phyloP scores from a whole-genome alignment of 1,140 invertebrate species.

The Brachionus manjavacas region DNA sequence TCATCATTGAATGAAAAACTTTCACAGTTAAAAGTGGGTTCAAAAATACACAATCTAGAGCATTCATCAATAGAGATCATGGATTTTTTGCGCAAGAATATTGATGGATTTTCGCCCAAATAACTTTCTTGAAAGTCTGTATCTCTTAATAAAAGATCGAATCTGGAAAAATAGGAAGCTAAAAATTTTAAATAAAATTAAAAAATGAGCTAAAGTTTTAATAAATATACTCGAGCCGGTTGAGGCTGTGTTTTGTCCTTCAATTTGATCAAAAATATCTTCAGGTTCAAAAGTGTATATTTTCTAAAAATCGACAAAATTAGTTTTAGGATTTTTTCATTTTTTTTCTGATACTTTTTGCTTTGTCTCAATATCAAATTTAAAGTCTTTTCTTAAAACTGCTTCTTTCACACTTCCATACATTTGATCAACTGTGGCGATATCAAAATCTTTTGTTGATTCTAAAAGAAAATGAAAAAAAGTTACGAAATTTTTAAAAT shows the following conservation, averaged over 20 bases:
- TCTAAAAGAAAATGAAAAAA: background rate
- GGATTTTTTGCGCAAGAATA: background rate
- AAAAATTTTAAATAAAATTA: background rate
- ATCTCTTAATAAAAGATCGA: background rate
- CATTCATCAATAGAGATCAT: background rate
- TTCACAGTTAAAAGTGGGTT: conserved; percentile 27
- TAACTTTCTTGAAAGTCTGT: background rate
- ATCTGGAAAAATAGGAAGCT: conserved; percentile 7
- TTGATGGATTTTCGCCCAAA: background rate
- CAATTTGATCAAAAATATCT: background rate
- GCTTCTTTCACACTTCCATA: conserved; percentile 27
- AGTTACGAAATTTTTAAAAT: too few species aligned
- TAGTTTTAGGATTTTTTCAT: background rate
- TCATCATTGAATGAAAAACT: background rate
- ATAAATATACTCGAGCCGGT: background rate
- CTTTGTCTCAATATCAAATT: background rate
- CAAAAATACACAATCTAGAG: conserved; percentile 1
- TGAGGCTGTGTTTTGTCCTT: background rate
- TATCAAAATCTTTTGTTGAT: conserved; percentile 1
- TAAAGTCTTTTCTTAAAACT: conserved; percentile 9
- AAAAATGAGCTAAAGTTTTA: background rate
- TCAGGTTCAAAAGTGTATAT: background rate
- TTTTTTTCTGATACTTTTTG: background rate
- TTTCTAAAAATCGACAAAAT: background rate
- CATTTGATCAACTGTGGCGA: conserved; percentile 18